Evolutionary conservation across 2,888 invertebrate species (phyloP).

Genomic region (Limnephilus rhombicus): DNA sequence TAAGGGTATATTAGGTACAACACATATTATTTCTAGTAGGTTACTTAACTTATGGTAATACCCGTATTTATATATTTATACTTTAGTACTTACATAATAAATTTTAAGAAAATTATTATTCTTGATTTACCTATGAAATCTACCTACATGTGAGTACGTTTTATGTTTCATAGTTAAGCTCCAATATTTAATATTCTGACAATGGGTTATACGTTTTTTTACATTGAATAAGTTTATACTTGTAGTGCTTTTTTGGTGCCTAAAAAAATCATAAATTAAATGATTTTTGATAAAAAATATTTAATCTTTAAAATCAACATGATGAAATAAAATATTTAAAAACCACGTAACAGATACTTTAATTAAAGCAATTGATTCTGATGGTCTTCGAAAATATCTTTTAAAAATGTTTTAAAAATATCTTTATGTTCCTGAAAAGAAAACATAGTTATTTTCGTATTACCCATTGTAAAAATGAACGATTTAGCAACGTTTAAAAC

Average conservation of each 20-base stretch:
- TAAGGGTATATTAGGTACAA: slow-evolving; percentile 27
- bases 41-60: slow-evolving; percentile 55
- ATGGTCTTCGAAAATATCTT: neutral
- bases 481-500: neutral
- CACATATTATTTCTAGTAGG: slow-evolving; percentile 42
- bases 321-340: neutral
- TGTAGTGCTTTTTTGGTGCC: neutral
- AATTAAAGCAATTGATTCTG: neutral
- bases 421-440: neutral
- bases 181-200: slow-evolving; percentile 46
- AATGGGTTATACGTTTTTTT: slow-evolving; percentile 2
- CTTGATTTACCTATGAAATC: slow-evolving; percentile 48
- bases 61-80: slow-evolving; percentile 59
- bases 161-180: slow-evolving; percentile 49
- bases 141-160: slow-evolving; percentile 24
- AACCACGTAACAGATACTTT: neutral
- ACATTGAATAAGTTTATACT: neutral
- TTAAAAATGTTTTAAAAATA: neutral
- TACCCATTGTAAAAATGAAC: neutral
- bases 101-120: slow-evolving; percentile 38
- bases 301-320: neutral
- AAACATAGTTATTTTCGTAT: neutral
- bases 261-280: too few relatives aligned
- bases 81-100: slow-evolving; percentile 43
- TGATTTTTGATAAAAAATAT: neutral